Evolutionary conservation across 1,140 invertebrate genomes (phyloP), one percentile per base, ranked within the genome.

Genomic region (Paracyclopina nana): DNA sequence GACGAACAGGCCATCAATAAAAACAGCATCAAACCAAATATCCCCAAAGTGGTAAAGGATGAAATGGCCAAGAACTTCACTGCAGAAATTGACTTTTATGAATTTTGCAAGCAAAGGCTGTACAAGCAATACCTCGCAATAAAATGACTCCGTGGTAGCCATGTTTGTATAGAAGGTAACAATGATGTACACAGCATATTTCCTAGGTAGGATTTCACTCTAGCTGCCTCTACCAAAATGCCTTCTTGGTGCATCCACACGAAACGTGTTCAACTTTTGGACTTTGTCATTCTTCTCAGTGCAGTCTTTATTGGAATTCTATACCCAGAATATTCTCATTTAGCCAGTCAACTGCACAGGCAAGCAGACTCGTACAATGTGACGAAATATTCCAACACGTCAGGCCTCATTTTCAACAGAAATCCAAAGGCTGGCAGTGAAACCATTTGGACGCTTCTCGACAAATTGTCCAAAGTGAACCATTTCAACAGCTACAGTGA

Each of bases 51-150:
- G 59, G 74, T 87, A 0, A 85, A 85, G 62, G 73, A 86, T 25
- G 74, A 85, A 12, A 79, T 88, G 0, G 69, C 82, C 53, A 71
- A 70, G 34, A 87, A 88, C 61, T 84, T 90, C 60, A 86, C 83
- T 0, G 70, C 78, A 48, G 84, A 90, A 66, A 83, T 87, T 22
- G 82, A 88, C 60, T 86, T 90, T 61, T 90, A 87, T 63, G 77
- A 87, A 59, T 90, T 87, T 60, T 86, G 82, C 60, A 75, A 74
- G 57, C 81, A 87, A 62, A 68, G 83, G 58, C 65, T 90, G 9
- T 75, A 86, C 56, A 72, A 76, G 61, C 83, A 88, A 61, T 70
- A 80, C 53, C 64, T 77, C 27, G 81, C 82, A 0, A 65, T 82
- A 4, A n/a, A n/a, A n/a, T n/a, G n/a, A n/a, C n/a, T n/a, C n/a